These are phyloP conservation scores for Mesorhabditis spiculigera DNA, from an alignment of 2,888 invertebrate genomes.

Conservation along the genomic window DNA sequence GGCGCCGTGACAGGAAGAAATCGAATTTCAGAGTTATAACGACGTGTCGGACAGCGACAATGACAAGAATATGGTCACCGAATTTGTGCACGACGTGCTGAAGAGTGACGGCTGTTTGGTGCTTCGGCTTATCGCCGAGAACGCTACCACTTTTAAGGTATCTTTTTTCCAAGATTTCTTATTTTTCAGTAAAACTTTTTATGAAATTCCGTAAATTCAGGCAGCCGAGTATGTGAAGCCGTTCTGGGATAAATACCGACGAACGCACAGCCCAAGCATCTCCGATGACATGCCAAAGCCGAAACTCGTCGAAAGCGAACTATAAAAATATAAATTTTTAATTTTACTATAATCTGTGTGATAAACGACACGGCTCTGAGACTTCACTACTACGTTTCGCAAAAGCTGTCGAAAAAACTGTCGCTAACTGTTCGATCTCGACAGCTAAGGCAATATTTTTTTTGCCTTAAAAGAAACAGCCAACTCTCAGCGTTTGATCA, in stretches of 20 bases:
- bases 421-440: too few species aligned
- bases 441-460: too few species aligned
- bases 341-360: too few species aligned
- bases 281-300: too few species aligned
- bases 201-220: neutral
- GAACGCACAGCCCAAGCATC: too few species aligned
- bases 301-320: too few species aligned
- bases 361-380: too few species aligned
- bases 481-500: too few species aligned
- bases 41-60: slow-evolving; percentile 1
- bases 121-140: slow-evolving; percentile 48
- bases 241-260: slow-evolving; percentile 15
- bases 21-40: slow-evolving; percentile 9
- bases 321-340: too few species aligned
- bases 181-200: slow-evolving; percentile 5
- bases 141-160: slow-evolving; percentile 38
- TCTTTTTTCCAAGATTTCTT: neutral
- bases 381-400: too few species aligned
- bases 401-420: too few species aligned
- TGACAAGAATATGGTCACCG: slow-evolving; percentile 12
- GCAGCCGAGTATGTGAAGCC: slow-evolving; percentile 19
- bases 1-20: neutral
- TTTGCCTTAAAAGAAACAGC: too few species aligned
- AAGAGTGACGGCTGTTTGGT: slow-evolving; percentile 50
- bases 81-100: slow-evolving; percentile 42